Conservation (phyloP, 2,888 invertebrate species). For the Drosophila percnosoma region DNA sequence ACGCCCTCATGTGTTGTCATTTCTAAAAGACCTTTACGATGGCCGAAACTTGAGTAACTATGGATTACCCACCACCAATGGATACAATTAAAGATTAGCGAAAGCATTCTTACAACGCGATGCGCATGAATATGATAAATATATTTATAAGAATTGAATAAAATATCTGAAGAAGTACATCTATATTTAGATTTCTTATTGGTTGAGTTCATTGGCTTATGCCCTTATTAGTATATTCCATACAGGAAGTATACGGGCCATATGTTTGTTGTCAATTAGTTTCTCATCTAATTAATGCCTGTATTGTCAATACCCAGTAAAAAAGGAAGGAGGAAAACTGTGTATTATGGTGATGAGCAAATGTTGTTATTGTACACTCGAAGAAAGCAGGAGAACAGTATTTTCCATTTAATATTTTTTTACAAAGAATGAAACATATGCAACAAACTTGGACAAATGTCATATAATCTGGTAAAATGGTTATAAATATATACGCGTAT, state of each 20-base stretch:
- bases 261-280: not conserved
- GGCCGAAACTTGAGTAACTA: constrained; percentile 50
- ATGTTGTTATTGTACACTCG: not conserved
- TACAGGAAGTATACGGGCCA: not conserved
- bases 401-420: too few relatives aligned
- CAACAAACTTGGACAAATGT: not conserved
- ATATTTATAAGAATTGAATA: not conserved
- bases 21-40: constrained; percentile 51
- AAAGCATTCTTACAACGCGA: not conserved
- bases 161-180: not conserved
- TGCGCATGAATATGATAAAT: not conserved
- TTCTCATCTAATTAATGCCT: not conserved
- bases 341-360: not conserved
- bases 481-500: not conserved
- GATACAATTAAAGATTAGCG: constrained; percentile 31
- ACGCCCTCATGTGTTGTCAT: constrained; percentile 33
- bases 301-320: not conserved
- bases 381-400: not conserved
- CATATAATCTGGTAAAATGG: not conserved
- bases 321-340: not conserved
- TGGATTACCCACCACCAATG: constrained; percentile 58
- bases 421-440: not conserved
- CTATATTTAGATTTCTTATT: not conserved
- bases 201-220: not conserved
- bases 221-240: not conserved